phyloP scores from a whole-genome alignment of 2,888 invertebrate genomes.

The Parasteatoda lunata region DNA sequence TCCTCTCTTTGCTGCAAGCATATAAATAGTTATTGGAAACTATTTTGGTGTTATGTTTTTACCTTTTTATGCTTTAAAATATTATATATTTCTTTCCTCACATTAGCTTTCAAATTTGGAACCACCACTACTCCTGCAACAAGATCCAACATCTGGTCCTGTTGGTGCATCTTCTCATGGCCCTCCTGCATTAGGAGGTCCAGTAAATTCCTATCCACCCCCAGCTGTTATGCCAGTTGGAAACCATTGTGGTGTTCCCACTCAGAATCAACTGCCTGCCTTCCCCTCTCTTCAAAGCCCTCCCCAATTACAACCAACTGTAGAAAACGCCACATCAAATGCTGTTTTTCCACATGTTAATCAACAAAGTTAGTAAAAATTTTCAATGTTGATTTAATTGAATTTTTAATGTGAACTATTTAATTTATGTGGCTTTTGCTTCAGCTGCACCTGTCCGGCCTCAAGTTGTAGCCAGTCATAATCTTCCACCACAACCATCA shows the following conservation, averaged over 20 bases:
- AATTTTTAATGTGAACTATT: not conserved
- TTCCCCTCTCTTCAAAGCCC: constrained; percentile 60
- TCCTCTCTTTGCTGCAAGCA: too few relatives aligned
- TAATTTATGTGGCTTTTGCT: constrained; percentile 15
- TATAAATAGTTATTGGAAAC: not conserved
- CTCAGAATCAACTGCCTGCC: constrained; percentile 48
- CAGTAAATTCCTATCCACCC: constrained; percentile 55
- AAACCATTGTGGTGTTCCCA: constrained; percentile 49
- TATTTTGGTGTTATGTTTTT: not conserved
- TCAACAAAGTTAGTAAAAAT: constrained; percentile 42
- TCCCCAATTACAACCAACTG: constrained; percentile 63
- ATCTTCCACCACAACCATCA: constrained; percentile 71
- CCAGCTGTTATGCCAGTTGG: constrained; percentile 30
- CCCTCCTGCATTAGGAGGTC: constrained; percentile 62
- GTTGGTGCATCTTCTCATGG: constrained; percentile 65
- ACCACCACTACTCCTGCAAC: constrained; percentile 44
- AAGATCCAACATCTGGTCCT: constrained; percentile 59
- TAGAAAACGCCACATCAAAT: constrained; percentile 41
- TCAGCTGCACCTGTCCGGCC: constrained; percentile 44
- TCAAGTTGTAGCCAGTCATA: constrained; percentile 70
- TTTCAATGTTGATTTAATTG: not conserved
- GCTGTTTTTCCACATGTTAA: constrained; percentile 45
- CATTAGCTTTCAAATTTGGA: constrained; percentile 60
- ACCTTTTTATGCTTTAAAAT: not conserved
- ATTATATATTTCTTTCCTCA: not conserved